Conservation (phyloP, 2,888 invertebrate species). For the Drosophila macrospina region DNA sequence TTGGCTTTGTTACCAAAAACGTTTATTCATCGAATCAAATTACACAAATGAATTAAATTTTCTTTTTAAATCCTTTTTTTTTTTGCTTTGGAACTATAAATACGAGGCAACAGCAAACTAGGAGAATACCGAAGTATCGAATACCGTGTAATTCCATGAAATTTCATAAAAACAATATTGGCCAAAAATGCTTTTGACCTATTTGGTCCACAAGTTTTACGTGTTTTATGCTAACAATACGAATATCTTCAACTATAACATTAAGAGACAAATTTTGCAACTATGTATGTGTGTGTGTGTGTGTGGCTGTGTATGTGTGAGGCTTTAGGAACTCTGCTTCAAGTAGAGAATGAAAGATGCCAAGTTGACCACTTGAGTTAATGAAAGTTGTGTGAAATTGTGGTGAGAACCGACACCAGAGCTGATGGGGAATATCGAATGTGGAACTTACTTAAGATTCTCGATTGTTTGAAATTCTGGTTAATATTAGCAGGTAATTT, state of each 20-base stretch:
- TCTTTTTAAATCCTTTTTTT: constrained; percentile 3
- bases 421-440: constrained; percentile 9
- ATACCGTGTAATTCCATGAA: constrained; percentile 37
- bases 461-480: constrained; percentile 59
- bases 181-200: constrained; percentile 35
- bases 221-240: constrained; percentile 18
- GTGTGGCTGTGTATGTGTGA: constrained; percentile 19
- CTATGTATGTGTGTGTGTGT: constrained; percentile 9
- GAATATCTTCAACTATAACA: constrained; percentile 32
- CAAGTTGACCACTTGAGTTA: background rate
- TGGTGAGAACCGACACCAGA: constrained; percentile 48
- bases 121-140: constrained; percentile 15
- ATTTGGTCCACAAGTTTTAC: constrained; percentile 59
- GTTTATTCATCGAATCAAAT: constrained; percentile 62
- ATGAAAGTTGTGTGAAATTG: constrained; percentile 20
- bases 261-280: constrained; percentile 27
- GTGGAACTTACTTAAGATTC: constrained; percentile 59
- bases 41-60: constrained; percentile 55
- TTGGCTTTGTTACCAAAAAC: constrained; percentile 43
- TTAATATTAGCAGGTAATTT: constrained; percentile 37
- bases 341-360: constrained; percentile 5
- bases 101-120: constrained; percentile 36
- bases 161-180: constrained; percentile 41
- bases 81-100: constrained; percentile 6
- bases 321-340: constrained; percentile 1